Base-by-base conservation (phyloP, 2,113 vertebrate genomes). In the Sinocyclocheilus anophthalmus region DNA sequence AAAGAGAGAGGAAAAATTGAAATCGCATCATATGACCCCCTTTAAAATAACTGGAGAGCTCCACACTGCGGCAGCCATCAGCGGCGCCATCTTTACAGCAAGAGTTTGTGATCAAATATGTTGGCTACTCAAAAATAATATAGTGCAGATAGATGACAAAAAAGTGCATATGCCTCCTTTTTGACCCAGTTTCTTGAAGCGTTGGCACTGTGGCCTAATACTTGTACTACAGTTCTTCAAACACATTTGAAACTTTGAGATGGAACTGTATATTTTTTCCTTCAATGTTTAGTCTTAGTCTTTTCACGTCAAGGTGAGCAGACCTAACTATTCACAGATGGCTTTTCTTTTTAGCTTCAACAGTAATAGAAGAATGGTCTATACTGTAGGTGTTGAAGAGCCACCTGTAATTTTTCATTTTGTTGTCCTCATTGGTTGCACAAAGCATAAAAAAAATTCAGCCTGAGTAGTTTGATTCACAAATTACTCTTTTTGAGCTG, bases 201-300 rank as follows among this genome's bases (percentile, higher is more conserved):
- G 18, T 37, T 70, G 30, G 14, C 30, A 70, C 7, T 20, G 30
- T 70, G 67, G 30, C 30, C 14, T 45, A 45, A 18, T 39, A 75
- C n/a, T 75, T 75, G 72, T 45, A 20, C 57, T 26, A 18, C 53
- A 50, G 59, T n/a, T 24, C 22, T 67, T 57, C 59, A 69, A 61
- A 48, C 53, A 42, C 5, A n/a, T 30, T 79, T 61, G 53, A 65
- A 59, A 80, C 69, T 39, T 22, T 61, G 14, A 79, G 69, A 83
- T 75, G 61, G 39, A 85, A 37, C 61, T 69, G 84, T 89, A 85
- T 87, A 85, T 85, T 89, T 89, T 86, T 87, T 70, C 18, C 16
- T 9, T 48, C 50, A 10, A 76, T 88, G 67, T 89, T 85, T 89
- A 87, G 81, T 87, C 86, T 89, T 67, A 45, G 1, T 33, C 76